phyloP scores from a whole-genome alignment of 2,888 invertebrate species.

The Platypus cylindrus region DNA sequence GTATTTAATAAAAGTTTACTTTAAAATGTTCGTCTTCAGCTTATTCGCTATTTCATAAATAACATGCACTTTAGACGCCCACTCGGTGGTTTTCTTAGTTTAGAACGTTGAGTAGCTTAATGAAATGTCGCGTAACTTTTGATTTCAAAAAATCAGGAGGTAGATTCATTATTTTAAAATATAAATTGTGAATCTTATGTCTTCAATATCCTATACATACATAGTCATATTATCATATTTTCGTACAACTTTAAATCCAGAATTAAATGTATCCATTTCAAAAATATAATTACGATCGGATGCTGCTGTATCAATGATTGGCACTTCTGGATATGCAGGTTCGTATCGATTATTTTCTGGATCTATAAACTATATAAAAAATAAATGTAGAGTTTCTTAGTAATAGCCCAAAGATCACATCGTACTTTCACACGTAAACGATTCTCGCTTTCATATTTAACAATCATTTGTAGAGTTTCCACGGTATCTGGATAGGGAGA shows the following conservation, averaged over 20 bases:
- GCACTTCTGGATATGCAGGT: constrained; percentile 52
- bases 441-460: constrained; percentile 48
- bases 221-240: constrained; percentile 40
- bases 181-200: no score
- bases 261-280: constrained; percentile 39
- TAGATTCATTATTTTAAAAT: no score
- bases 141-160: no score
- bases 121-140: no score
- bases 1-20: no score
- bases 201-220: no score
- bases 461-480: constrained; percentile 43
- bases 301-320: constrained; percentile 39
- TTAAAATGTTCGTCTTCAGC: no score
- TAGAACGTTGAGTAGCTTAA: no score
- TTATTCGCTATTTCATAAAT: no score
- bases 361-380: constrained; percentile 33
- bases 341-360: constrained; percentile 46
- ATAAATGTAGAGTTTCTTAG: not conserved
- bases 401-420: no score
- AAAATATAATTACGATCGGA: constrained; percentile 43
- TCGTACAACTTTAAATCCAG: constrained; percentile 52
- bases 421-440: constrained; percentile 54
- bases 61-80: no score
- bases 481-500: constrained; percentile 58
- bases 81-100: no score